These are phyloP conservation scores for Eupelmus urozonus DNA, from an alignment of 2,888 invertebrate genomes.

Conservation along the genomic window DNA sequence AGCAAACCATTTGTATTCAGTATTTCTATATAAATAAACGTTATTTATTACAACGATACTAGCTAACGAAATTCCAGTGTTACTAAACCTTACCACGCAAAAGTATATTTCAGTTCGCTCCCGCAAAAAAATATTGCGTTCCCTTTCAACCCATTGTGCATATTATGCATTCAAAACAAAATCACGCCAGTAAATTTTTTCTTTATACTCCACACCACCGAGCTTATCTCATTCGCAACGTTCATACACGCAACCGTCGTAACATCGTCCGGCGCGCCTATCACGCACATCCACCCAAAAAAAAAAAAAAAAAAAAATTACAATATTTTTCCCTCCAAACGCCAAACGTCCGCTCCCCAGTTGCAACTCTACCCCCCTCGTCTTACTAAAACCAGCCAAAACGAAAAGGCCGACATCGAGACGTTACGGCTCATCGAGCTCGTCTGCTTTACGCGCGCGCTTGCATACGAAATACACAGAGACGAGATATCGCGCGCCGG, in stretches of 20 bases:
- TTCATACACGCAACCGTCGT: background rate
- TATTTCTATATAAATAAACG: too few relatives aligned
- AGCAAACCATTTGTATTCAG: too few relatives aligned
- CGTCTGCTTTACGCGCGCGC: constrained; percentile 54
- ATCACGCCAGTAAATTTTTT: background rate
- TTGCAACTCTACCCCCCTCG: background rate
- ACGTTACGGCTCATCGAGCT: constrained; percentile 61
- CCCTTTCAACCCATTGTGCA: too few relatives aligned
- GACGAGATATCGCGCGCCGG: too few relatives aligned
- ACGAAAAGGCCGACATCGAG: constrained; percentile 52
- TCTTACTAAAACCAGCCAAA: too few relatives aligned
- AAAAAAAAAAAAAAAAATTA: constrained; percentile 33
- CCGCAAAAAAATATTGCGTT: too few relatives aligned
- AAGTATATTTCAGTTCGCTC: too few relatives aligned
- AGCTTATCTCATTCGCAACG: background rate
- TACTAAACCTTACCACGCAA: too few relatives aligned
- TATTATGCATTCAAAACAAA: too few relatives aligned
- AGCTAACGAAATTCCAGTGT: too few relatives aligned
- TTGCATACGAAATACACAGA: constrained; percentile 56
- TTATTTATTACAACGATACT: too few relatives aligned
- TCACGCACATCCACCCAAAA: background rate
- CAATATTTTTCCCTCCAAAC: constrained; percentile 49
- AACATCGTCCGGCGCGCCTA: background rate
- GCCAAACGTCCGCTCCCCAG: constrained; percentile 9
- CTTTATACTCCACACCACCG: background rate